phyloP scores from a whole-genome alignment of 2,797 vertebrate species.

The Gobionotothen gibberifrons region DNA sequence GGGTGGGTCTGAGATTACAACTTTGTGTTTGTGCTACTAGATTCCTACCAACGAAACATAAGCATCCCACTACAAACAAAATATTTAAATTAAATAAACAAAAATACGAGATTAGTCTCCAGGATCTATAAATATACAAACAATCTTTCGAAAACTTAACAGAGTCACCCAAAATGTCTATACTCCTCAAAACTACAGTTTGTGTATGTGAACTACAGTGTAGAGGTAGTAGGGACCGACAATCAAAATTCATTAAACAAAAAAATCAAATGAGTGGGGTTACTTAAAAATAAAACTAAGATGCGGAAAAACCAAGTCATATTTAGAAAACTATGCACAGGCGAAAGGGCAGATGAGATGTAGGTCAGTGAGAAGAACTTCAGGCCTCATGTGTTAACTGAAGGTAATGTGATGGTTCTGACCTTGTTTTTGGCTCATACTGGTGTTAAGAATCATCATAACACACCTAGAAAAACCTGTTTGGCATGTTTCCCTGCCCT shows the following conservation, averaged over 20 bases:
- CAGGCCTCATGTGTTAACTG: slow-evolving; percentile 13
- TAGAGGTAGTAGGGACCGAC: background rate
- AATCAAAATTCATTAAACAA: background rate
- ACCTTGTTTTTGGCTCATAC: slow-evolving; percentile 52
- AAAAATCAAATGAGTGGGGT: background rate
- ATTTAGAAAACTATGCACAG: slow-evolving; percentile 3
- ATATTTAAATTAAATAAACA: background rate
- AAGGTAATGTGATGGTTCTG: slow-evolving; percentile 10
- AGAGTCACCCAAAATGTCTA: too few relatives aligned
- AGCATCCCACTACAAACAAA: background rate
- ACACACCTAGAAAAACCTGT: slow-evolving; percentile 43
- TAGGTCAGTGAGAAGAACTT: too few relatives aligned
- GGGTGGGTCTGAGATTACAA: background rate
- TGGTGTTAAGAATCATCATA: slow-evolving; percentile 31
- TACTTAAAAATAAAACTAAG: background rate
- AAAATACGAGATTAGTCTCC: background rate
- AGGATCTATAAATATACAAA: background rate
- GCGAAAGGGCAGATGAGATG: too few relatives aligned
- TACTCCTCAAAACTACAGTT: too few relatives aligned
- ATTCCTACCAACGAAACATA: background rate
- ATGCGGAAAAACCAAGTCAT: background rate
- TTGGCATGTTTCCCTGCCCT: slow-evolving; percentile 44
- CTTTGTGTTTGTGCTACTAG: background rate
- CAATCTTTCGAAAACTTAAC: background rate
- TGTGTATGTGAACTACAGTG: too few relatives aligned